Conservation (phyloP, 2,888 invertebrate species). For the Lasioglossum malachurum region DNA sequence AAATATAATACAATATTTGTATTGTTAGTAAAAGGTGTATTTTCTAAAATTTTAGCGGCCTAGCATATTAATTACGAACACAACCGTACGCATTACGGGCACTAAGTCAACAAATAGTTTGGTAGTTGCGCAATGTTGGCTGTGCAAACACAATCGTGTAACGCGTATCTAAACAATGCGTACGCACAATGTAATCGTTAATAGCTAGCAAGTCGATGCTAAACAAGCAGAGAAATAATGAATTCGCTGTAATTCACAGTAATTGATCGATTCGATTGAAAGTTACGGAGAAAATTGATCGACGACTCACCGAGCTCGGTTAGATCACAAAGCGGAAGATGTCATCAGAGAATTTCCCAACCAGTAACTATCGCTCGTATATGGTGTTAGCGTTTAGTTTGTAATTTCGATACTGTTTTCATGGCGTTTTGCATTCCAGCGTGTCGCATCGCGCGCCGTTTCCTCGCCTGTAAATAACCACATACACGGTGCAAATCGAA, state of each 20-base stretch:
- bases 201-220: background rate
- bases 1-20: background rate
- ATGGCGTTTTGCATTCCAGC: background rate
- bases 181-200: background rate
- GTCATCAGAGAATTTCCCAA: conserved; percentile 8
- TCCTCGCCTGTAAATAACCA: background rate
- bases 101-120: background rate
- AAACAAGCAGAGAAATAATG: background rate
- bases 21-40: background rate
- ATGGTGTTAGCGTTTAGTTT: background rate
- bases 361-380: background rate
- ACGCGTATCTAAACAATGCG: background rate
- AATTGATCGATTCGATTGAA: background rate
- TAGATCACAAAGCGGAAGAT: background rate
- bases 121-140: background rate
- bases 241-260: background rate
- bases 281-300: background rate
- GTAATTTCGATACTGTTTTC: background rate
- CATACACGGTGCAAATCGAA: background rate
- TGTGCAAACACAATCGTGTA: background rate
- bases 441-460: background rate
- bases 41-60: background rate
- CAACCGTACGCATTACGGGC: background rate
- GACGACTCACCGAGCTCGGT: background rate
- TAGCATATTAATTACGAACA: background rate